Base-by-base conservation (phyloP, 1,140 invertebrate genomes). In the Procambarus virginalis region DNA sequence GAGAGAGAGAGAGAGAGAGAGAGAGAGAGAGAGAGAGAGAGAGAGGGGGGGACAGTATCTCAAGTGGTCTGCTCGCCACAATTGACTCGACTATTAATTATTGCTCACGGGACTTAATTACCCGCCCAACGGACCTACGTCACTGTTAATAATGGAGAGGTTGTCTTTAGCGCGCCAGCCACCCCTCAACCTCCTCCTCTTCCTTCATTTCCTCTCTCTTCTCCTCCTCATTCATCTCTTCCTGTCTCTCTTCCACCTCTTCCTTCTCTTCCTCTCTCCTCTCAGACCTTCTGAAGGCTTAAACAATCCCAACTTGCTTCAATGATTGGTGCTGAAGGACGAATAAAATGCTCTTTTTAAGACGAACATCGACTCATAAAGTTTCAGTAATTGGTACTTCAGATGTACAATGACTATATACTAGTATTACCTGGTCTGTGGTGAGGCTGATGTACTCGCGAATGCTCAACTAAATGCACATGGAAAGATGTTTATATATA, bases 51-150 rank as follows among this genome's bases (percentile, higher is more conserved):
- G 34, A 20, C 8, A 51, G 76, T 46, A 78, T 49, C 76, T 10
- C 48, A 48, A 20, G 46, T 14, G 17, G 76, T 80, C 48, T 55
- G 55, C 55, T 80, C 48, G 49, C 55, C 78, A 80, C 78, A 80
- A 80, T 80, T 80, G 78, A 80, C 49, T 80, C 49, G 14, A 20
- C 78, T 55, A 80, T 80, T 78, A 80, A 80, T 80, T 55, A 80
- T 55, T 80, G 78, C 78, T 34, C 49, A 80, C 20, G 49, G 55
- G 49, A 49, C 78, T 78, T 78, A 80, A 80, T 80, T 55, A 80
- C 20, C 22, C 49, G 34, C 22, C 78, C 20, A 55, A 34, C 12
- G 10, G 34, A 34, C 34, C 34, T 34, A 34, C 34, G 34, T 34
- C 34, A 34, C 34, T 34, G 34, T 34, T 34, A 34, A 34, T 34